Percentiles rank a stretch among this genome's conserved stretches.
These are phyloP conservation scores for Oasisia sp. DNA, from an alignment of 2,888 invertebrate genomes.

Conservation along the genomic window DNA sequence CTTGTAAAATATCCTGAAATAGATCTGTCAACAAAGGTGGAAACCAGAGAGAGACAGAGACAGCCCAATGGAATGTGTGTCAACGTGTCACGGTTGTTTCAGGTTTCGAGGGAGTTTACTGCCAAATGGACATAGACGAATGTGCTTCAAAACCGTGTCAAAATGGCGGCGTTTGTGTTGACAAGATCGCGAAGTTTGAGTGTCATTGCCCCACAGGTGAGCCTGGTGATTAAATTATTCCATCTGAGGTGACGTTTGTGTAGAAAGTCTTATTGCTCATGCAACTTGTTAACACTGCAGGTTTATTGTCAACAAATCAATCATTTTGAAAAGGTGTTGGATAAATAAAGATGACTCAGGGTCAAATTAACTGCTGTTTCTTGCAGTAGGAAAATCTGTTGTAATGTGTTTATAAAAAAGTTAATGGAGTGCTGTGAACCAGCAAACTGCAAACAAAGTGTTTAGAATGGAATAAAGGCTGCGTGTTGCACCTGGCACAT, in stretches of 20 bases:
- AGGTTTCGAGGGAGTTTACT: constrained; percentile 37
- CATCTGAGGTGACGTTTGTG: neutral
- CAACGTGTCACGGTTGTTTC: constrained; percentile 13
- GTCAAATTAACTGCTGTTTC: too few species aligned
- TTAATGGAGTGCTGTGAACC: neutral
- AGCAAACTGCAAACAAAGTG: neutral
- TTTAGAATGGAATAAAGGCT: neutral
- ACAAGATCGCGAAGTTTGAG: constrained; percentile 87
- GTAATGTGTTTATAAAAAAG: neutral
- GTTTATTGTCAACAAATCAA: neutral
- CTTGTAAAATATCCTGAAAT: neutral
- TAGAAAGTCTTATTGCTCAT: neutral
- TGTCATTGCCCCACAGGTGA: constrained; percentile 96
- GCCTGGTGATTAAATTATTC: neutral
- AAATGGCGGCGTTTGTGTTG: constrained; percentile 84
- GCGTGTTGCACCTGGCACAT: neutral
- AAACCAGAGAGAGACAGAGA: neutral
- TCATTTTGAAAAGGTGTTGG: neutral
- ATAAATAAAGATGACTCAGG: neutral
- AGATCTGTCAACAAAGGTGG: neutral
- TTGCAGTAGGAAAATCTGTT: neutral
- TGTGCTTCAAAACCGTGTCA: constrained; percentile 39
- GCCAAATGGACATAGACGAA: constrained; percentile 30
- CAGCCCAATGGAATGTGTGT: neutral
- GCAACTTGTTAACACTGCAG: neutral